Percentiles rank a stretch among this genome's conserved stretches.
Conservation (phyloP, 2,113 vertebrate species). For the Pseudolaguvia tuberculata region DNA sequence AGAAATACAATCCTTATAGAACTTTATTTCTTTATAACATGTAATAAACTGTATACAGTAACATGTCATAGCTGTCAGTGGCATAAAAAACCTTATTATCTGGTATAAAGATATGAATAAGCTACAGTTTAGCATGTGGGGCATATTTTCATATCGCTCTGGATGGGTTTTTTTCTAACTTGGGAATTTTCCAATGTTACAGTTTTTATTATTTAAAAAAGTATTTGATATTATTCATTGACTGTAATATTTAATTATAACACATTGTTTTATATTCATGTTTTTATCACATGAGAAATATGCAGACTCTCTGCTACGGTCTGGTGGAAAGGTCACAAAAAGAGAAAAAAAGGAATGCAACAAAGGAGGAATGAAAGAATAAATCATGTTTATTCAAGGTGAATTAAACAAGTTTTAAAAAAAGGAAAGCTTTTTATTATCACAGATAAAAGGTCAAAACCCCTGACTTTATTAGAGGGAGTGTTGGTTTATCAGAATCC, state of each 20-base stretch:
- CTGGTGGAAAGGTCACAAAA: neutral
- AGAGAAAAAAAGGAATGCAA: neutral
- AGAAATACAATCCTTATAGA: neutral
- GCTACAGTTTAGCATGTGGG: too few species aligned
- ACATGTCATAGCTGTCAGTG: neutral
- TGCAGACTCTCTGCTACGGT: neutral
- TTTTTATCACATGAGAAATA: neutral
- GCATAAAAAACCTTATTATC: neutral
- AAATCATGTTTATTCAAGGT: constrained; percentile 18
- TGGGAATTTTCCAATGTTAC: too few species aligned
- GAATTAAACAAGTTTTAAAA: constrained; percentile 5
- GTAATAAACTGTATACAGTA: too few species aligned
- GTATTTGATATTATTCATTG: too few species aligned
- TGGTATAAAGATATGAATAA: neutral
- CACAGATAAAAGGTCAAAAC: neutral
- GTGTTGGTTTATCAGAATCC: neutral
- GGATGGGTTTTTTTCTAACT: too few species aligned
- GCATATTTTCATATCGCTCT: too few species aligned
- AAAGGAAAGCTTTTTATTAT: neutral
- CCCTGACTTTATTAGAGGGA: neutral
- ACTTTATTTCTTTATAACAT: neutral
- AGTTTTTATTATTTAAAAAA: too few species aligned
- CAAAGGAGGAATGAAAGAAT: neutral
- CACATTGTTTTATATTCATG: neutral
- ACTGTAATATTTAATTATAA: too few species aligned